A percentile compares a stretch with the other conserved stretches of the same genome.
These are phyloP conservation scores for Philereme vetulata DNA, from an alignment of 2,888 invertebrate species.

Conservation along the genomic window DNA sequence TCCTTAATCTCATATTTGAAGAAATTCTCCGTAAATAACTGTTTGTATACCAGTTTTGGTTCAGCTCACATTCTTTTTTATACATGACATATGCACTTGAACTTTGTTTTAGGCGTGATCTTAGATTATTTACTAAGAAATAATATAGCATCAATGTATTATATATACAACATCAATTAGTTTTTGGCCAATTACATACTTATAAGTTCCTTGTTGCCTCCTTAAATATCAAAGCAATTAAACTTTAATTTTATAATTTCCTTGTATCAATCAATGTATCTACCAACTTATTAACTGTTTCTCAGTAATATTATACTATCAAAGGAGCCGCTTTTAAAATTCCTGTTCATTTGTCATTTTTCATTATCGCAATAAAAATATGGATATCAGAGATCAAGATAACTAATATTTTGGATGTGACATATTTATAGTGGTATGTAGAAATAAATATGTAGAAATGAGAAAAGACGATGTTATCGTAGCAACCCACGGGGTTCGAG, in stretches of 20 bases:
- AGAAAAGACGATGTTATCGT: constrained; percentile 39
- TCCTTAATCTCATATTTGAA: constrained; percentile 48
- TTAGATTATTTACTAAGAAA: background rate
- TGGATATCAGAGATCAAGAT: constrained; percentile 33
- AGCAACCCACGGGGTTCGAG: constrained; percentile 37
- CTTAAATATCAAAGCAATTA: constrained; percentile 2
- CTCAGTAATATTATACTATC: constrained; percentile 9
- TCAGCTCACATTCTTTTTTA: background rate
- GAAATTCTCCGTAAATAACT: constrained; percentile 49
- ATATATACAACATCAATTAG: too few species aligned
- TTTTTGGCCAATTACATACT: background rate
- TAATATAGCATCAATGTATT: too few species aligned
- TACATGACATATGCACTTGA: background rate
- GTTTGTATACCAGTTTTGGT: constrained; percentile 33
- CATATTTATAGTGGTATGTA: constrained; percentile 6
- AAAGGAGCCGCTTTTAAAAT: constrained; percentile 25
- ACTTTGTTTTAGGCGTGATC: background rate
- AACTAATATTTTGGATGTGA: constrained; percentile 19
- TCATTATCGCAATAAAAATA: constrained; percentile 31
- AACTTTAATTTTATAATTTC: constrained; percentile 9
- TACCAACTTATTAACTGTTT: constrained; percentile 6
- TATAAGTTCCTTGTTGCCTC: constrained; percentile 2
- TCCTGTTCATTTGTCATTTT: constrained; percentile 15
- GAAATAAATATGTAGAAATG: constrained; percentile 37
- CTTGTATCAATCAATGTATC: constrained; percentile 18